Evolutionary conservation across 2,888 invertebrate genomes (phyloP).

Genomic region (Sericinus montela): DNA sequence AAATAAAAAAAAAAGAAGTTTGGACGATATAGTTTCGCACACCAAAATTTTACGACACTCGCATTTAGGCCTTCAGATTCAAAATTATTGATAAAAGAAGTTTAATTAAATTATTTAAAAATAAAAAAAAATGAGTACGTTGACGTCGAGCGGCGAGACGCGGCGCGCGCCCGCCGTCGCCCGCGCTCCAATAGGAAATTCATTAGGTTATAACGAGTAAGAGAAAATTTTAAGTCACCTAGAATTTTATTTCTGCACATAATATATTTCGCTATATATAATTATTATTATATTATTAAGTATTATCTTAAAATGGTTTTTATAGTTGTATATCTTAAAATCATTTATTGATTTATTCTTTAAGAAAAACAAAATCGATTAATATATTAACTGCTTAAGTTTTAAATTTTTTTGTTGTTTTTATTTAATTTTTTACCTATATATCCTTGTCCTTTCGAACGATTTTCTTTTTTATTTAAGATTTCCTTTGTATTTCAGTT

Average conservation of each 20-base stretch:
- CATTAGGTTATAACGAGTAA: slow-evolving; percentile 76
- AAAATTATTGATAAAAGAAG: slow-evolving; percentile 78
- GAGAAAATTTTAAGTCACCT: slow-evolving; percentile 78
- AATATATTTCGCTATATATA: slow-evolving; percentile 80
- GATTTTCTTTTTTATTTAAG: slow-evolving; percentile 32
- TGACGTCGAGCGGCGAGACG: slow-evolving; percentile 37
- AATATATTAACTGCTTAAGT: slow-evolving; percentile 80
- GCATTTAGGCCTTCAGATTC: slow-evolving; percentile 84
- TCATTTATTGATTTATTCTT: slow-evolving; percentile 78
- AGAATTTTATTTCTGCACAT: slow-evolving; percentile 80
- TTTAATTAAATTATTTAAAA: slow-evolving; percentile 67
- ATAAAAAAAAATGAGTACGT: slow-evolving; percentile 49
- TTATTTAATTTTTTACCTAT: slow-evolving; percentile 58
- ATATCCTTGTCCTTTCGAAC: slow-evolving; percentile 56
- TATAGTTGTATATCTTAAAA: slow-evolving; percentile 79
- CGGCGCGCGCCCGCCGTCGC: slow-evolving; percentile 12
- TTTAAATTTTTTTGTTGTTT: slow-evolving; percentile 74
- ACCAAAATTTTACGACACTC: slow-evolving; percentile 83
- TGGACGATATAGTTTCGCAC: slow-evolving; percentile 73
- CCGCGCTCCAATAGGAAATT: slow-evolving; percentile 73
- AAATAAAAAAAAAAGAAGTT: slow-evolving; percentile 35
- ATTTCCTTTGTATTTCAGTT: slow-evolving; percentile 31
- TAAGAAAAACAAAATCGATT: slow-evolving; percentile 71
- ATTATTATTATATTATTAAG: slow-evolving; percentile 79
- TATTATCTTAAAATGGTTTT: slow-evolving; percentile 78